Percentiles rank a stretch among this genome's conserved stretches.
Conservation (phyloP, 2,888 invertebrate species). For the Caenorhabditis afra region DNA sequence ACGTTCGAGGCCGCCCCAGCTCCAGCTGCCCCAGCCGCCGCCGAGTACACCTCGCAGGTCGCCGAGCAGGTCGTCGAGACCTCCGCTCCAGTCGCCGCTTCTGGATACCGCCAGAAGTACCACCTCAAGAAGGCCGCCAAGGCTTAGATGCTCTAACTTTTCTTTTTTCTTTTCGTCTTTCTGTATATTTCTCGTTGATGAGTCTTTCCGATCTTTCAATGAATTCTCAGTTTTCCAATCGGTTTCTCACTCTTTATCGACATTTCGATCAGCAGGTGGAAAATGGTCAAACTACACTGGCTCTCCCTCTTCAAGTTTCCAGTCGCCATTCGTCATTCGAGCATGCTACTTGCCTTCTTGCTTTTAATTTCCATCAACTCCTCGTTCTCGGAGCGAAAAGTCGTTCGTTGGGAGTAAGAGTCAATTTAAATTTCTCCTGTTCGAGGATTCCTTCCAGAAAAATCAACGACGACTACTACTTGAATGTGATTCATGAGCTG, state of each 20-base stretch:
- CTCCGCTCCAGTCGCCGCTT: conserved; percentile 34
- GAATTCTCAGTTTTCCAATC: conserved; percentile 25
- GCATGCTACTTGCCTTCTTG: too few species aligned
- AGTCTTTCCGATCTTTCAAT: conserved; percentile 50
- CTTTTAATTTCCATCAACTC: too few species aligned
- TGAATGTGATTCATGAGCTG: too few species aligned
- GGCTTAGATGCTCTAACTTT: conserved; percentile 39
- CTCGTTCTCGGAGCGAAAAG: too few species aligned
- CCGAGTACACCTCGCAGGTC: conserved; percentile 34
- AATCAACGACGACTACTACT: too few species aligned
- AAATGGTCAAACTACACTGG: too few species aligned
- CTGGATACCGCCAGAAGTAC: conserved; percentile 52
- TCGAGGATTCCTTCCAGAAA: too few species aligned
- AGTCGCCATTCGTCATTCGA: too few species aligned
- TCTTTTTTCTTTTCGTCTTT: conserved; percentile 19
- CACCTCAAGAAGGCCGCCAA: conserved; percentile 56
- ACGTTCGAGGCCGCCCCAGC: conserved; percentile 45
- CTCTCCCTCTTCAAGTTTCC: too few species aligned
- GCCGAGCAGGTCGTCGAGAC: conserved; percentile 51
- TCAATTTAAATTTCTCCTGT: too few species aligned
- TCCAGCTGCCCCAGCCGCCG: conserved; percentile 22
- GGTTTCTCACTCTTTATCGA: not conserved
- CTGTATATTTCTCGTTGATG: conserved; percentile 57
- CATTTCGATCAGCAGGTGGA: not conserved
- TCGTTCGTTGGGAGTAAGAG: too few species aligned